Conservation (phyloP, 2,113 vertebrate species). For the Pituophis catenifer region DNA sequence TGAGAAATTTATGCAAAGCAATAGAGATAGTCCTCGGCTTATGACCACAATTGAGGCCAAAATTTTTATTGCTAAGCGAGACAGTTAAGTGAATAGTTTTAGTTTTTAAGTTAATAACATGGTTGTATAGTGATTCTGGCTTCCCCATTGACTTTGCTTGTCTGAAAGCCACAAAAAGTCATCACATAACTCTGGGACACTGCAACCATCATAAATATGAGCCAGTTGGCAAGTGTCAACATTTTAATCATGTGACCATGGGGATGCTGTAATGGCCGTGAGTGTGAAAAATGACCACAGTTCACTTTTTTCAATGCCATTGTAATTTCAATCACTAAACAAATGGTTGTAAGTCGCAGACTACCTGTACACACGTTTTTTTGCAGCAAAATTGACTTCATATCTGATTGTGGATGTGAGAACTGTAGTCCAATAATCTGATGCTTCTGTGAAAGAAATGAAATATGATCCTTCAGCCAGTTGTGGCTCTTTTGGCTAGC, state of each 20-base stretch:
- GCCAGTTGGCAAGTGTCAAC: background rate
- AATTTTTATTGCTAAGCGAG: background rate
- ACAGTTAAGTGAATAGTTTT: background rate
- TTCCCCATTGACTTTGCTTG: background rate
- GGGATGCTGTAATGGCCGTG: background rate
- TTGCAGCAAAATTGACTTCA: background rate
- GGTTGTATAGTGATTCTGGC: background rate
- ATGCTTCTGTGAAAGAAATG: background rate
- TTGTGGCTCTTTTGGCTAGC: background rate
- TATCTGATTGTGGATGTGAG: background rate
- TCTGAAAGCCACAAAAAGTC: background rate
- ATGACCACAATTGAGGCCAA: background rate
- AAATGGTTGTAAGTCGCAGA: background rate
- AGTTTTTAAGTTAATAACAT: background rate
- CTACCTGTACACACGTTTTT: background rate
- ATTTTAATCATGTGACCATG: background rate
- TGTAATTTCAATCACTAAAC: background rate
- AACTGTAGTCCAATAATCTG: background rate
- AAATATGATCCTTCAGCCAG: background rate
- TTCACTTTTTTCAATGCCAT: background rate
- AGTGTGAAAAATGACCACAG: background rate
- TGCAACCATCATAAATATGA: background rate
- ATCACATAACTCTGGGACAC: background rate
- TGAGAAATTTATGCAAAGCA: background rate
- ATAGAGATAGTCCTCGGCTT: background rate